Evolutionary conservation across 2,888 invertebrate species (phyloP).

Genomic region (Tetranychus piercei): DNA sequence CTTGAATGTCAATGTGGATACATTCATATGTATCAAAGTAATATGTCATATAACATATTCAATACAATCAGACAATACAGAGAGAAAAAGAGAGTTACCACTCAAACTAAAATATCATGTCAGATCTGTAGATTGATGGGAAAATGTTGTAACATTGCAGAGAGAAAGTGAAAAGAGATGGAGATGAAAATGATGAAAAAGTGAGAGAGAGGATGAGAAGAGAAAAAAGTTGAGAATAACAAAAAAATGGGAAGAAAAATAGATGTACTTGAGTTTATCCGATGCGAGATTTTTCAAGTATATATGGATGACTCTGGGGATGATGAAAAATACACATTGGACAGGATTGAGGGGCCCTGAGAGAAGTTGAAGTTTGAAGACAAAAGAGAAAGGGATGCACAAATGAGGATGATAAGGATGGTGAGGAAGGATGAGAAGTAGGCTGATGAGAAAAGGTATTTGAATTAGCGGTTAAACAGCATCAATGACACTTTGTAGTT

Average conservation of each 20-base stretch:
- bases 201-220: slow-evolving; percentile 4
- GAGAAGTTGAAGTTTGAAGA: background rate
- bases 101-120: background rate
- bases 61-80: background rate
- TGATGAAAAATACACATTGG: background rate
- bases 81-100: background rate
- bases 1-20: background rate
- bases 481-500: background rate
- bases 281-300: background rate
- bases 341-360: background rate
- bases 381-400: background rate
- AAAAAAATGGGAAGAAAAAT: background rate
- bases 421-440: background rate
- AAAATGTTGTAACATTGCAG: background rate
- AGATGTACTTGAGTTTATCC: slow-evolving; percentile 7
- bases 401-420: background rate
- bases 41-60: background rate
- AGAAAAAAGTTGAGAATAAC: background rate
- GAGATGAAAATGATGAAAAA: slow-evolving; percentile 1
- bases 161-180: slow-evolving; percentile 6
- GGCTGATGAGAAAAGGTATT: background rate
- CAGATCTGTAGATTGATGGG: background rate
- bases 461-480: background rate
- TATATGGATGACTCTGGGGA: background rate
- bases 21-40: background rate